Base-by-base conservation (phyloP, 2,797 vertebrate genomes). In the Crocodylus rhombifer region DNA sequence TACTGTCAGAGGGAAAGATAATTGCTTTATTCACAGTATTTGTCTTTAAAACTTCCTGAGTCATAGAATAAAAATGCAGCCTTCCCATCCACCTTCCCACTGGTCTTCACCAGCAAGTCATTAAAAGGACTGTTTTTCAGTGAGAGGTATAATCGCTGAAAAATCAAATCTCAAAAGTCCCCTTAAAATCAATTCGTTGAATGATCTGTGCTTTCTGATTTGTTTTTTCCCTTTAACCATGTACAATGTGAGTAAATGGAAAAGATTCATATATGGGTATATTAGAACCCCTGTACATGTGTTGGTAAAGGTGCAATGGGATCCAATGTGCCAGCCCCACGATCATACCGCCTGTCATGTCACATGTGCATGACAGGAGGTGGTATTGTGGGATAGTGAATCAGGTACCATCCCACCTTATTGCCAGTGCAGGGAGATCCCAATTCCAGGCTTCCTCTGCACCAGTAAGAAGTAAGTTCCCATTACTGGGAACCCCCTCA, bases 161-260 rank as follows among this genome's bases (percentile, higher is more conserved):
- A n/a, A 51, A 51, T 11, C 42, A 51, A 51, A 51, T 51, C 42
- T 51, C 42, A 10, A 51, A 51, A 51, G 42, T 51, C 42, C 42
- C 42, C 42, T 51, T 51, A 51, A 51, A 51, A 51, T 51, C 42
- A 80, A 79, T 21, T 79, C 5, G 6, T 20, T 1, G 0, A 2
- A 30, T 10, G 33, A 7, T 3, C 23, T 76, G 60, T 2, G 13
- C 2, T 51, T 57, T 16, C n/a, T 36, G 14, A 87, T 21, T 80
- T 80, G 15, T 56, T 57, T 13, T n/a, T 1, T 64, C 30, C 51
- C 6, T 79, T 61, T 28, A 87, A 89, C 60, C 4, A 75, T 6
- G 9, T 6, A 8, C 42, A 18, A 30, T 1, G 84, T 2, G 23
- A 0, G 0, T 5, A 87, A 82, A 60, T 2, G 2, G 85, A 92